Percentiles rank a stretch among this genome's conserved stretches.
phyloP scores from a whole-genome alignment of 2,888 invertebrate species.

The Drosophila formosana region DNA sequence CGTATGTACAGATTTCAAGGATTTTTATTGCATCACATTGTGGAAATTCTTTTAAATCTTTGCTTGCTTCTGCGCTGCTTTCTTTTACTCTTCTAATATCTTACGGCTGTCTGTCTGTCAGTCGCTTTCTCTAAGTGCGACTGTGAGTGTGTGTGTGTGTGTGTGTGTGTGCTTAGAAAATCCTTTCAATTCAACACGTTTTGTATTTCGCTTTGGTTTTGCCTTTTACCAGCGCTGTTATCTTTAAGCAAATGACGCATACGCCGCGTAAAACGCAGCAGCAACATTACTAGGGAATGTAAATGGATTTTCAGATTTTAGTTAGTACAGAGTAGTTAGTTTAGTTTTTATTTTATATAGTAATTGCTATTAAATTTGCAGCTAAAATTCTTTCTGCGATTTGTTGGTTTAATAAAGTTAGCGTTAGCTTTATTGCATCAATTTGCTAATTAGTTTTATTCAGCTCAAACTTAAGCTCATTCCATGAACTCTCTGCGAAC shows the following conservation, averaged over 20 bases:
- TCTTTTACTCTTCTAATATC: conserved; percentile 75
- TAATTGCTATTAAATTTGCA: neutral
- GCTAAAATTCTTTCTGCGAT: neutral
- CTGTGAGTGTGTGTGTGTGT: conserved; percentile 20
- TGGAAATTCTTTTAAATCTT: conserved; percentile 83
- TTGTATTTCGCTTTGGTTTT: conserved; percentile 49
- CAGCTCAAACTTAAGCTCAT: neutral
- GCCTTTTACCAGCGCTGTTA: conserved; percentile 24
- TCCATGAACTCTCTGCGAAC: neutral
- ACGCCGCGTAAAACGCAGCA: conserved; percentile 46
- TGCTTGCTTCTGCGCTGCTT: conserved; percentile 76
- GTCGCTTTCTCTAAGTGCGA: neutral
- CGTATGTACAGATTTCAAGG: conserved; percentile 74
- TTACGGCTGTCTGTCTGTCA: conserved; percentile 43
- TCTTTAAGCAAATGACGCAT: conserved; percentile 54
- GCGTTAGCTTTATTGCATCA: neutral
- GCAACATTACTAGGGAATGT: conserved; percentile 7
- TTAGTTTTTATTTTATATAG: neutral
- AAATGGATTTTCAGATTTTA: conserved; percentile 29
- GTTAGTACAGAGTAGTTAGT: too few relatives aligned
- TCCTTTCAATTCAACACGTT: conserved; percentile 62
- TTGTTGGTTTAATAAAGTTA: neutral
- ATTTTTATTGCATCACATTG: conserved; percentile 82
- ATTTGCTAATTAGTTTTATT: neutral
- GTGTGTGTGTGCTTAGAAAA: conserved; percentile 41